Conservation (phyloP, 2,797 vertebrate species). For the Leptodactylus fallax region DNA sequence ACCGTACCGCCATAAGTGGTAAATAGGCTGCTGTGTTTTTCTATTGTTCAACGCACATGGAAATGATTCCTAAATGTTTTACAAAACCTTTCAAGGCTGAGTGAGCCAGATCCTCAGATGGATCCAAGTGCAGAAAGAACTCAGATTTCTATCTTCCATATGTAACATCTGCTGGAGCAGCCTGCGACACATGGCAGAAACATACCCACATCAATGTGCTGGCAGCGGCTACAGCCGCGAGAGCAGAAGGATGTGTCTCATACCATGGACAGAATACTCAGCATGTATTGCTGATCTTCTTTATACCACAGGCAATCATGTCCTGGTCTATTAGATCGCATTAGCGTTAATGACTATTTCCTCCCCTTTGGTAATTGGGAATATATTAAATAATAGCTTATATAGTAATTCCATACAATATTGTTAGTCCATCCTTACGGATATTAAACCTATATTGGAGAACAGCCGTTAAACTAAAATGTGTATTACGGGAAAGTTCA, state of each 20-base stretch:
- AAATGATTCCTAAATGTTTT: conserved; percentile 52
- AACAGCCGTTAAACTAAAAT: too few relatives aligned
- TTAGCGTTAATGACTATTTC: conserved; percentile 34
- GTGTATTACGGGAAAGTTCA: background rate
- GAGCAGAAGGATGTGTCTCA: conserved; percentile 18
- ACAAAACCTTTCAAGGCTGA: conserved; percentile 33
- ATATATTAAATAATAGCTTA: background rate
- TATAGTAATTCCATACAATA: background rate
- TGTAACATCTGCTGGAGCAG: conserved; percentile 52
- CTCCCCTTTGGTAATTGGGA: background rate
- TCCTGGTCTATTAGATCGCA: conserved; percentile 28
- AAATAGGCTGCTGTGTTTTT: conserved; percentile 41
- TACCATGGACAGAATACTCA: background rate
- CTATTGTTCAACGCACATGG: conserved; percentile 55
- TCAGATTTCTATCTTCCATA: conserved; percentile 33
- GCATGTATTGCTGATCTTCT: background rate
- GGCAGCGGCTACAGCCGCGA: conserved; percentile 4
- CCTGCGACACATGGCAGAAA: conserved; percentile 38
- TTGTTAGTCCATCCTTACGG: too few relatives aligned
- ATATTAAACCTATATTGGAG: too few relatives aligned
- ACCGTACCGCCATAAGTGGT: conserved; percentile 28
- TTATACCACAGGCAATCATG: conserved; percentile 40
- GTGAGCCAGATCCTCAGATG: conserved; percentile 10
- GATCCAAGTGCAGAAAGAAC: conserved; percentile 38
- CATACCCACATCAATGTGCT: conserved; percentile 57